These are phyloP conservation scores for Drosophila leontia DNA, from an alignment of 1,140 invertebrate species.

Conservation along the genomic window DNA sequence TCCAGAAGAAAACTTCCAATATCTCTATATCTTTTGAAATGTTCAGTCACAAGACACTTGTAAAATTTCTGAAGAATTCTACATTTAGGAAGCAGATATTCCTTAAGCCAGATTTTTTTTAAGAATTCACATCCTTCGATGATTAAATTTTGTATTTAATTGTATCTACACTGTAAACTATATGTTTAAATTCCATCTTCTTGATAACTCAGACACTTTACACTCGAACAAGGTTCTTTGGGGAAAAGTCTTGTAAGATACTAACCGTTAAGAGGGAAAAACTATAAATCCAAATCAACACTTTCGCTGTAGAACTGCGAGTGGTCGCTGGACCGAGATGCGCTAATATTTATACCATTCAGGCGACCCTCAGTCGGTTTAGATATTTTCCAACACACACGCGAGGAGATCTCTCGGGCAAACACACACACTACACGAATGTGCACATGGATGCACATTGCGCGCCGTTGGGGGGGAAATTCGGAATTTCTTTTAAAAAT, in stretches of 20 bases:
- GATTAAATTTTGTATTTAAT: conserved; percentile 2
- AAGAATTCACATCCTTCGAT: neutral
- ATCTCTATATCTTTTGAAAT: neutral
- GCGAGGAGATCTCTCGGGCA: conserved; percentile 13
- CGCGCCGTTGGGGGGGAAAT: conserved; percentile 58
- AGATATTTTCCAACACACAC: conserved; percentile 66
- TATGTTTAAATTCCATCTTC: neutral
- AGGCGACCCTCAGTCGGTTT: conserved; percentile 64
- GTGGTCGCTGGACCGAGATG: conserved; percentile 81
- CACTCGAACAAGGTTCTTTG: conserved; percentile 3
- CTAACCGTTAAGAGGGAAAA: conserved; percentile 79
- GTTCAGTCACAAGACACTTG: neutral
- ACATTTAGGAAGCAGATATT: neutral
- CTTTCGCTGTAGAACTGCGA: conserved; percentile 85
- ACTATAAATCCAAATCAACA: conserved; percentile 78
- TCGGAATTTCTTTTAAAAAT: conserved; percentile 78
- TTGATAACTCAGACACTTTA: conserved; percentile 10
- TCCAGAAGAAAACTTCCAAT: neutral
- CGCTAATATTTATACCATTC: conserved; percentile 85
- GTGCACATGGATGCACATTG: conserved; percentile 79
- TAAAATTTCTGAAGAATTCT: neutral
- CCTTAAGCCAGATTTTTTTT: neutral
- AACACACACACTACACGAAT: conserved; percentile 38
- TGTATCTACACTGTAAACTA: neutral
- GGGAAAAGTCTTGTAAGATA: conserved; percentile 21